These are phyloP conservation scores for Limnodromus scolopaceus DNA, from an alignment of 2,797 vertebrate species.

Conservation along the genomic window DNA sequence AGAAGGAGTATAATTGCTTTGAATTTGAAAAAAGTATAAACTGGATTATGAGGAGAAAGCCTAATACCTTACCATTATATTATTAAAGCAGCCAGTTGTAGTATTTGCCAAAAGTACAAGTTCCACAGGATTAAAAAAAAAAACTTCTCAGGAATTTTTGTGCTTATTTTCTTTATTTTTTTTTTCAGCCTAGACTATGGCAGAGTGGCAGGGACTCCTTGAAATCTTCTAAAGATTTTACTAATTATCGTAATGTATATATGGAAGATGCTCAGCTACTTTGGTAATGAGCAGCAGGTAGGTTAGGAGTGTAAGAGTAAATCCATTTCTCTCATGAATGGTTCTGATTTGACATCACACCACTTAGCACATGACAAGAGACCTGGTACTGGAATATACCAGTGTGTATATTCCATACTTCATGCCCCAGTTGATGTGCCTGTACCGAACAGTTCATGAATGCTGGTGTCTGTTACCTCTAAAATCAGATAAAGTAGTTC, in stretches of 20 bases:
- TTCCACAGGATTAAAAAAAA: background rate
- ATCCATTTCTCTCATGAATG: background rate
- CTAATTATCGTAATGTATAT: background rate
- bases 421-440: background rate
- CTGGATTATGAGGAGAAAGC: background rate
- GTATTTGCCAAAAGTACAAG: background rate
- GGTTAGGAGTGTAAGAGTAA: background rate
- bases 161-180: background rate
- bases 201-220: background rate
- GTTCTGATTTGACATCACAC: background rate
- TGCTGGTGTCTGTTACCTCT: conserved; percentile 37
- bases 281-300: background rate
- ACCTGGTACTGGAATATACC: background rate
- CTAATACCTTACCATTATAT: background rate
- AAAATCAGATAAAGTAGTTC: conserved; percentile 56
- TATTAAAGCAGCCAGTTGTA: background rate
- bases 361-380: background rate
- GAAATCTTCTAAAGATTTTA: background rate
- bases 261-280: background rate
- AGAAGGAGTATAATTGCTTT: background rate
- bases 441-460: conserved; percentile 49
- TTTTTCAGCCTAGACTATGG: background rate
- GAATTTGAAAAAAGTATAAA: background rate
- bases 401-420: background rate
- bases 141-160: background rate